Conservation (phyloP, 1,140 invertebrate genomes). For the Apolygus lucorum region DNA sequence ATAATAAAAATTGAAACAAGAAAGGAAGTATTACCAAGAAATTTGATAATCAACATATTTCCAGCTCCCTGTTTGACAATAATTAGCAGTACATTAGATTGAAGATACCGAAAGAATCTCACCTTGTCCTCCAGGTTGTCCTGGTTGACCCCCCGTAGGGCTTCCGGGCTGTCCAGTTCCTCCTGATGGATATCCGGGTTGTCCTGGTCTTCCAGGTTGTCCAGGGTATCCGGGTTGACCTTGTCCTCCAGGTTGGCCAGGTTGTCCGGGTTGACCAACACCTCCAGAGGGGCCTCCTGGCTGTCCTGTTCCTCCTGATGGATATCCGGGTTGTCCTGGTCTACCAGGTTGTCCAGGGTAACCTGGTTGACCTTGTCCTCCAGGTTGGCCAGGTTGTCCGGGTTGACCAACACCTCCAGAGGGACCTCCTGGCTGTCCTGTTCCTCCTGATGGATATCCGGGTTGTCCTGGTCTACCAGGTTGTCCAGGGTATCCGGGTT, state of each 20-base stretch:
- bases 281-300: slow-evolving; percentile 33
- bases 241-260: slow-evolving; percentile 30
- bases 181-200: slow-evolving; percentile 26
- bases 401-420: slow-evolving; percentile 30
- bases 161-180: slow-evolving; percentile 34
- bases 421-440: slow-evolving; percentile 29
- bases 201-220: slow-evolving; percentile 22
- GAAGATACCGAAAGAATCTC: no score
- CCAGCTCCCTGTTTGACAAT: no score
- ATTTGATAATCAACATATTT: no score
- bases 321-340: slow-evolving; percentile 26
- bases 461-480: slow-evolving; percentile 25
- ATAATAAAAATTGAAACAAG: no score
- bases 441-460: slow-evolving; percentile 25
- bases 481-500: slow-evolving; percentile 27
- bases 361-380: slow-evolving; percentile 25
- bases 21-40: no score
- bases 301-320: slow-evolving; percentile 26
- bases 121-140: slow-evolving; percentile 30
- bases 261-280: slow-evolving; percentile 22
- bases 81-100: no score
- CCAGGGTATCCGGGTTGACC: slow-evolving; percentile 28
- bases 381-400: slow-evolving; percentile 30
- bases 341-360: slow-evolving; percentile 23
- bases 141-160: slow-evolving; percentile 17